Percentiles rank a stretch among this genome's conserved stretches.
These are phyloP conservation scores for Tyrannus savana DNA, from an alignment of 2,113 vertebrate species.

Conservation along the genomic window DNA sequence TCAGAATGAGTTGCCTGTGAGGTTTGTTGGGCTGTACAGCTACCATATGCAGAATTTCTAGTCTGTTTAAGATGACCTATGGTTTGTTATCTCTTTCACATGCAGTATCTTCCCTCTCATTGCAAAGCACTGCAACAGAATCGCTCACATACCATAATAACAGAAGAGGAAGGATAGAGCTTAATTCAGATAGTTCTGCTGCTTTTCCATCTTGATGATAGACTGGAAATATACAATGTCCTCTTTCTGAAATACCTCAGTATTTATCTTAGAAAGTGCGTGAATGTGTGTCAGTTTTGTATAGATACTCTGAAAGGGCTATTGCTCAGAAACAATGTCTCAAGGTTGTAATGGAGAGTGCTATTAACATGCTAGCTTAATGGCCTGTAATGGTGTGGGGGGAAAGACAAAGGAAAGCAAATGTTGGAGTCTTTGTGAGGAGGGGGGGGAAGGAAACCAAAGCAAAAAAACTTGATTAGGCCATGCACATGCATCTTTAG, in stretches of 20 bases:
- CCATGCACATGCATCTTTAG: background rate
- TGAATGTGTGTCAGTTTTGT: background rate
- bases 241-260: background rate
- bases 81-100: background rate
- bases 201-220: background rate
- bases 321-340: background rate
- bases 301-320: background rate
- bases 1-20: background rate
- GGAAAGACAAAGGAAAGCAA: background rate
- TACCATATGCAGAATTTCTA: background rate
- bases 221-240: background rate
- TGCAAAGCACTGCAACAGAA: background rate
- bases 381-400: background rate
- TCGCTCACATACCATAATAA: background rate
- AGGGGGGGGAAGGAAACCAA: background rate
- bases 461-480: background rate
- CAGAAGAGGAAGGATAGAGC: background rate
- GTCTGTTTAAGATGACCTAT: background rate
- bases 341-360: background rate
- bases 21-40: background rate
- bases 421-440: background rate
- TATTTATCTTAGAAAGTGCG: background rate
- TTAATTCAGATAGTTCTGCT: background rate
- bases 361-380: background rate
- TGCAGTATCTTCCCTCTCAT: background rate